Evolutionary conservation across 2,113 vertebrate genomes (phyloP), one percentile per base, ranked within the genome.

Genomic region (Sinocyclocheilus anshuiensis): DNA sequence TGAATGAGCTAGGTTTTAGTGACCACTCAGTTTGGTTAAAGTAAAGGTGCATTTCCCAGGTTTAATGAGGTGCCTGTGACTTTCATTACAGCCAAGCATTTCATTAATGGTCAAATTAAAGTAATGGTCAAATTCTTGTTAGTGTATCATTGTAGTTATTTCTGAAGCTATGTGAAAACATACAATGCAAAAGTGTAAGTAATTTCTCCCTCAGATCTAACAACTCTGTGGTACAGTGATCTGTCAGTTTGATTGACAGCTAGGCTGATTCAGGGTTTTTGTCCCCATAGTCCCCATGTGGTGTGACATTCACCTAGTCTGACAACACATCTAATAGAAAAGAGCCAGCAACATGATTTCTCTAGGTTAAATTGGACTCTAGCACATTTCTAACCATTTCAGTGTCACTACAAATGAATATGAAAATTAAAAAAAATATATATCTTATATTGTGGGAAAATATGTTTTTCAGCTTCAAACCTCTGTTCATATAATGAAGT

Each of bases 211-310:
- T 55, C 76, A 77, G 36, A 5, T n/a, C 36, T 74, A 74, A 74
- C 36, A 74, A 2, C 50, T 55, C 76, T 24, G 72, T 16, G 42
- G n/a, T 16, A 24, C 72, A 77, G 50, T 42, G 45, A 29, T 55
- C 76, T 29, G 76, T 77, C 76, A 77, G 57, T 65, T 65, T 81
- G 78, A 81, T 24, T 81, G 78, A 81, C 78, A 63, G 11, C 33
- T 42, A 6, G 57, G 57, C 78, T 81, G 59, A 81, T 65, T 65
- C 20, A 45, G 78, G 36, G 78, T 42, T 81, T 42, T 26, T 63
- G 59, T 81, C 36, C 78, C 13, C 18, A 59, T 59, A 55, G 53
- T 55, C 53, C 16, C 53, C 53, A 20, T 55, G 22, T 61, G 55
- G 48, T 55, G 50, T 77, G 50, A 81, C 78, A 79, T 81, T 65